Base-by-base conservation (phyloP, 2,888 invertebrate genomes). In the Meghimatium bilineatum region DNA sequence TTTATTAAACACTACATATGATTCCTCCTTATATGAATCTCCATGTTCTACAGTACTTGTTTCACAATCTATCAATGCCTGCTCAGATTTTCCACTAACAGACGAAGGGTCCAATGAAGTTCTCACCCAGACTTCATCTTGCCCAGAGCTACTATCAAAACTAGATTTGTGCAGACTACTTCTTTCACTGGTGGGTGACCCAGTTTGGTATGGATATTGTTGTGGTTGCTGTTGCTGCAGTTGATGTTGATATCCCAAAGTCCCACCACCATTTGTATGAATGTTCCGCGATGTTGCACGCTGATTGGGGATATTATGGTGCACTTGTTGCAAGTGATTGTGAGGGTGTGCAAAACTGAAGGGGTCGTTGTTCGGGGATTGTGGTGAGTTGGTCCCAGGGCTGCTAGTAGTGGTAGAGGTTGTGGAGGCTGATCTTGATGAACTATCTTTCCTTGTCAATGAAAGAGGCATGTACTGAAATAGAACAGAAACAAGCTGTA, bases 381-480 rank as follows among this genome's bases (percentile, higher is more conserved):
- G 88, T 38, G 92, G 91, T 56, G 92, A 91, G 85, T 90, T 90
- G 74, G 91, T 92, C 52, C 90, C 89, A 56, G 90, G 91, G 84
- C 90, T 92, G 86, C 91, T 92, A 32, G 92, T 93, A 38, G 92
- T 93, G 80, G 93, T 93, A 29, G 93, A 93, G 34, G 93, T 94
- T 84, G 94, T 92, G 82, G 91, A 92, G 52, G 90, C 90, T 34
- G 91, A 90, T 86, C 91, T 91, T 12, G 92, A 92, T 29, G 91
- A 91, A 82, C 91, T 91, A 85, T 90, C 92, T 63, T 97, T 92
- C 96, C 95, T 87, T 96, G 96, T 96, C 92, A 96, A 95, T 85
- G 96, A 96, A 91, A 98, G 95, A 94, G 98, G 97, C 91, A 98
- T 95, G 89, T 97, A 97, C 97, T 97, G 94, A 0, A 93, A 94